These are phyloP conservation scores for Drosophila bifasciata DNA, from an alignment of 1,140 invertebrate species.

Conservation along the genomic window DNA sequence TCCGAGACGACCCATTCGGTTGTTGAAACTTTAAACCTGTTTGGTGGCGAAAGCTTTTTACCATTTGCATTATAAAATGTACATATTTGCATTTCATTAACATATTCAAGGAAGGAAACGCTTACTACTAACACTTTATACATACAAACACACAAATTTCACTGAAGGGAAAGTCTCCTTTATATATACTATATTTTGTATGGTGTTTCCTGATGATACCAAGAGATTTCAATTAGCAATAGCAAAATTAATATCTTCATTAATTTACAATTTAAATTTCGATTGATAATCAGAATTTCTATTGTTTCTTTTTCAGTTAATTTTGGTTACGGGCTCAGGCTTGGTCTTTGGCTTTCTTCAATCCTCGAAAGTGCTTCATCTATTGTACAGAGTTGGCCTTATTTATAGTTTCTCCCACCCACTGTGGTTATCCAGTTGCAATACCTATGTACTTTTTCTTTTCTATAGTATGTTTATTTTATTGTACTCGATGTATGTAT, in stretches of 20 bases:
- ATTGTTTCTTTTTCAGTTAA: conserved; percentile 17
- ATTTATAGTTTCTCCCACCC: conserved; percentile 35
- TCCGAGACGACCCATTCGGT: conserved; percentile 2
- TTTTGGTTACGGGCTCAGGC: conserved; percentile 51
- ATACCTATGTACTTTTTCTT: conserved; percentile 61
- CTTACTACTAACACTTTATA: neutral
- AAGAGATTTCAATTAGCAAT: neutral
- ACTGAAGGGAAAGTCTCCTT: conserved; percentile 16
- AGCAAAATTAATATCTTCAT: too few relatives aligned
- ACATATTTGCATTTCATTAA: conserved; percentile 46
- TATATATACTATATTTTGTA: neutral
- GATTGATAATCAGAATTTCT: neutral
- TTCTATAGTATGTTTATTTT: conserved; percentile 19
- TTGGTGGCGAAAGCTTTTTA: conserved; percentile 24
- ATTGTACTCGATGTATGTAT: conserved; percentile 35
- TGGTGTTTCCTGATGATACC: neutral
- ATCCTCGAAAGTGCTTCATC: conserved; percentile 48
- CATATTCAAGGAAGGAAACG: conserved; percentile 35
- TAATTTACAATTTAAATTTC: too few relatives aligned
- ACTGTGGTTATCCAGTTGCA: conserved; percentile 61
- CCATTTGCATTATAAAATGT: conserved; percentile 16
- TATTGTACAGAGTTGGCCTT: conserved; percentile 72
- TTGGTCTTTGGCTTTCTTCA: conserved; percentile 48
- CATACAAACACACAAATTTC: conserved; percentile 1
- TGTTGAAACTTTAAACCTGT: conserved; percentile 28